phyloP scores from a whole-genome alignment of 2,797 vertebrate genomes.

The Chelmon rostratus region DNA sequence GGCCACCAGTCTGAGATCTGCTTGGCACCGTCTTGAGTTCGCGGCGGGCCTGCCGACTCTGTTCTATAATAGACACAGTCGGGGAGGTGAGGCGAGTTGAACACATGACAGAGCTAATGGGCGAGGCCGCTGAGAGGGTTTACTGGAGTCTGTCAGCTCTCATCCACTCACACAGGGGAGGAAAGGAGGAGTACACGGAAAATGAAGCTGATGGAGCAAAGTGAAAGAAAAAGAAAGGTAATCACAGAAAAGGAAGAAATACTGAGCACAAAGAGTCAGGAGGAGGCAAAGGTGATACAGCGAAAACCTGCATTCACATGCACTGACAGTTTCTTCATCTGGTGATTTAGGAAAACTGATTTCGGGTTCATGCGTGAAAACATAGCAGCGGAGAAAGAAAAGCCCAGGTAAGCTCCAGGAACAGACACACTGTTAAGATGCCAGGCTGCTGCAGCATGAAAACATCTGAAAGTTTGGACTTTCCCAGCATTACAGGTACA shows the following conservation, averaged over 20 bases:
- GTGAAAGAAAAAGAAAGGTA: background rate
- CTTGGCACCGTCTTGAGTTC: constrained; percentile 34
- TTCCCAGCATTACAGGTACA: background rate
- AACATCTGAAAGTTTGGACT: background rate
- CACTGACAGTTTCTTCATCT: background rate
- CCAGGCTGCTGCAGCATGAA: background rate
- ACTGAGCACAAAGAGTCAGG: background rate
- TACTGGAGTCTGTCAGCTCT: constrained; percentile 65
- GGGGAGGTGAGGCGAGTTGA: constrained; percentile 44
- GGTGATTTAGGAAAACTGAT: background rate
- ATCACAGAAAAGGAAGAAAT: background rate
- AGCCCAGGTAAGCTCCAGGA: background rate
- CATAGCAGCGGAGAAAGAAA: background rate
- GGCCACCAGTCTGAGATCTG: constrained; percentile 34
- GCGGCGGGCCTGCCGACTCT: constrained; percentile 2
- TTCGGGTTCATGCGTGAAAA: background rate
- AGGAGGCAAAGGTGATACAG: background rate
- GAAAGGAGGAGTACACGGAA: background rate
- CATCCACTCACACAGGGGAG: constrained; percentile 55
- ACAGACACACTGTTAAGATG: background rate
- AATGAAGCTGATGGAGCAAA: constrained; percentile 1
- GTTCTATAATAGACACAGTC: constrained; percentile 46
- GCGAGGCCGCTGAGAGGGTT: constrained; percentile 46
- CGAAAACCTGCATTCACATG: background rate
- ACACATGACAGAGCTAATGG: constrained; percentile 69